These are phyloP conservation scores for Acanthopagrus latus DNA, from an alignment of 2,797 vertebrate species.

Conservation along the genomic window DNA sequence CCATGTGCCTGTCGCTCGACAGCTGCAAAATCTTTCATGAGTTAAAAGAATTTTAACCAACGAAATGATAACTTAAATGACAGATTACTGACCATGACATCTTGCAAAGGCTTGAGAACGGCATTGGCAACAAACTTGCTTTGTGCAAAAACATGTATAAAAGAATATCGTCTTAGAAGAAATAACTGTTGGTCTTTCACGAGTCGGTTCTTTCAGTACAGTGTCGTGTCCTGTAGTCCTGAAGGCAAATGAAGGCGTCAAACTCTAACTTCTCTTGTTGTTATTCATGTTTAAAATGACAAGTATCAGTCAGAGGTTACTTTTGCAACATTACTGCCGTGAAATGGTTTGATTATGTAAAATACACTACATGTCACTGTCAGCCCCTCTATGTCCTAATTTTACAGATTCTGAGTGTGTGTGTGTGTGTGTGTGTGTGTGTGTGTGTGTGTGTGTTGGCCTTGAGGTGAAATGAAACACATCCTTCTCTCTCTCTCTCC, in stretches of 20 bases:
- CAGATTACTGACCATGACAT: neutral
- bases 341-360: neutral
- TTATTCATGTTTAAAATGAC: neutral
- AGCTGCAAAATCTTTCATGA: constrained; percentile 9
- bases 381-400: neutral
- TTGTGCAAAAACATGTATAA: constrained; percentile 24
- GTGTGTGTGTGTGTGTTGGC: neutral
- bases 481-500: neutral
- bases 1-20: constrained; percentile 3
- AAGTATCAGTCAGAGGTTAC: neutral
- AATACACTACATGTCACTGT: neutral
- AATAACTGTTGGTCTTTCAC: constrained; percentile 17
- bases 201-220: constrained; percentile 6
- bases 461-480: constrained; percentile 10
- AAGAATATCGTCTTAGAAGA: neutral
- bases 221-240: neutral
- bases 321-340: neutral
- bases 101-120: constrained; percentile 11
- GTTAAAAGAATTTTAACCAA: constrained; percentile 2
- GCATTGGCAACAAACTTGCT: neutral
- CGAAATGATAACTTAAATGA: neutral
- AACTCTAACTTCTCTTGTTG: neutral
- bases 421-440: neutral
- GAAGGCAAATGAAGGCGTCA: constrained; percentile 12
- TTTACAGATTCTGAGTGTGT: neutral